Conservation (phyloP, 2,888 invertebrate genomes). For the Sepioteuthis lessoniana region DNA sequence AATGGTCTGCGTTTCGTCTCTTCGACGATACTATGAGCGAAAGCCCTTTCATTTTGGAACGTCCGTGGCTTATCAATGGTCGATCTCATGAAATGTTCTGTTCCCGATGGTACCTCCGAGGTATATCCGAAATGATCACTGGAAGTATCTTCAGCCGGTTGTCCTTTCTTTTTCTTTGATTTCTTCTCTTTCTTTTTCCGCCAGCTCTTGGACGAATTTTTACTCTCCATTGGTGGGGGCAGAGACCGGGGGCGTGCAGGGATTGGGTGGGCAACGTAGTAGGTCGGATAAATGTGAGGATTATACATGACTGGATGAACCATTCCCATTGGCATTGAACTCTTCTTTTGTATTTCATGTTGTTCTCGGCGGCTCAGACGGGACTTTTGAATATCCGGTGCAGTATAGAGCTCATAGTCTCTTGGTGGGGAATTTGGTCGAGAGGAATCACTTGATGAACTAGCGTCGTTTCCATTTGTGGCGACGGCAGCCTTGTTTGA, state of each 20-base stretch:
- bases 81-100: conserved; percentile 55
- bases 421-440: conserved; percentile 67
- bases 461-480: conserved; percentile 53
- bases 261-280: conserved; percentile 44
- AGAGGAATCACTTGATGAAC: conserved; percentile 49
- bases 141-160: conserved; percentile 57
- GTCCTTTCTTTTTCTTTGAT: conserved; percentile 57
- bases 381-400: conserved; percentile 43
- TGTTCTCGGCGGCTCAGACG: conserved; percentile 58
- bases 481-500: conserved; percentile 55
- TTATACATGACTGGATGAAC: conserved; percentile 52
- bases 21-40: conserved; percentile 62
- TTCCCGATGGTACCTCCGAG: conserved; percentile 59
- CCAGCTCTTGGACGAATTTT: conserved; percentile 48
- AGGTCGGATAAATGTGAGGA: conserved; percentile 59
- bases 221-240: conserved; percentile 57
- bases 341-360: conserved; percentile 58
- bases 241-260: conserved; percentile 56
- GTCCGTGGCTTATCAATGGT: conserved; percentile 64
- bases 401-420: conserved; percentile 61
- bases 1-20: conserved; percentile 54
- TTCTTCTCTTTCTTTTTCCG: conserved; percentile 49
- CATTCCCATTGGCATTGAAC: conserved; percentile 49
- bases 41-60: conserved; percentile 66
- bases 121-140: conserved; percentile 62